phyloP scores from a whole-genome alignment of 2,888 invertebrate genomes.

The Hyles lineata region DNA sequence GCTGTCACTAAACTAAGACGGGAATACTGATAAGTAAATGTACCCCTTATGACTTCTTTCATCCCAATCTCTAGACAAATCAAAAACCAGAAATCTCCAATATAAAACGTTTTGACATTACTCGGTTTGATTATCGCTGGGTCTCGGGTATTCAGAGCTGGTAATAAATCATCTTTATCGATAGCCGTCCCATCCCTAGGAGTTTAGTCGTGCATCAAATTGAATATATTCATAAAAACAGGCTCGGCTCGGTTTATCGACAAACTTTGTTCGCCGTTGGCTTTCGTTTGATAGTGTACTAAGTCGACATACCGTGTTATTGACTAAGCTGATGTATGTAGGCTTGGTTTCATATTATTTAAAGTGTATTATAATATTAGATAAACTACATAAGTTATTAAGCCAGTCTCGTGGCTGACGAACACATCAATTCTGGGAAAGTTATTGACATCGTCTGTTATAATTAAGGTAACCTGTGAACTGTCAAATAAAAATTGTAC shows the following conservation, averaged over 20 bases:
- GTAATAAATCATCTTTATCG: slow-evolving; percentile 34
- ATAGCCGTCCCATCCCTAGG: slow-evolving; percentile 47
- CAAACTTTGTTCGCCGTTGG: slow-evolving; percentile 54
- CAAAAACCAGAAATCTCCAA: background rate
- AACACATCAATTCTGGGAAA: no score
- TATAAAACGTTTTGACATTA: slow-evolving; percentile 8
- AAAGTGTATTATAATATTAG: background rate
- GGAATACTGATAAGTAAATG: background rate
- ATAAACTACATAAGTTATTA: background rate
- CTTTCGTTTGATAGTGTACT: slow-evolving; percentile 48
- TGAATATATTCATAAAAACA: slow-evolving; percentile 65
- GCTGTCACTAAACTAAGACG: no score
- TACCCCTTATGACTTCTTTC: background rate
- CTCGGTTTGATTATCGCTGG: slow-evolving; percentile 8
- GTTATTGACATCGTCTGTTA: no score
- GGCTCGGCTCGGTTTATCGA: slow-evolving; percentile 48
- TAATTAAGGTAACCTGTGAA: no score
- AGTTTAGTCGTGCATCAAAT: slow-evolving; percentile 64
- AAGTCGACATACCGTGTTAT: slow-evolving; percentile 42
- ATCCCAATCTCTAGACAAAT: background rate
- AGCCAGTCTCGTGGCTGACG: no score
- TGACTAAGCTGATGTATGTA: slow-evolving; percentile 33
- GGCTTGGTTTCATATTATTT: background rate
- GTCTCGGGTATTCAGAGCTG: slow-evolving; percentile 22
- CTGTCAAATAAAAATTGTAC: no score